Conservation (phyloP, 2,113 vertebrate species). For the Chelonoidis abingdonii region DNA sequence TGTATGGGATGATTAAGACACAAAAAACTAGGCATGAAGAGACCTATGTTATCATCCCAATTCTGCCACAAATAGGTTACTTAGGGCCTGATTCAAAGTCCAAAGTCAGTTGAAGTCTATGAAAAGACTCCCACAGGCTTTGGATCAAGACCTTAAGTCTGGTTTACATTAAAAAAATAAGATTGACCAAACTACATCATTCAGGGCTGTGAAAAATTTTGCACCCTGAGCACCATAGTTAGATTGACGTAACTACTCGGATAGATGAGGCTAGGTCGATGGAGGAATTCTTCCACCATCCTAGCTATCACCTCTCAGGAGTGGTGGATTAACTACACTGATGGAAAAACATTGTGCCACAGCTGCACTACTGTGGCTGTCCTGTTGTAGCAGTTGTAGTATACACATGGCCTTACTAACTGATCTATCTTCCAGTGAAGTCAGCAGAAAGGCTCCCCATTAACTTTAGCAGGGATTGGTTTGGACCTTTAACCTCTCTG, state of each 20-base stretch:
- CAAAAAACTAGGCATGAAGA: background rate
- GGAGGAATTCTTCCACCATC: background rate
- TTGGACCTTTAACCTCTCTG: background rate
- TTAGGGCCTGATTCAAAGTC: background rate
- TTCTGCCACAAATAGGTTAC: background rate
- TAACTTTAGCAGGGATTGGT: background rate
- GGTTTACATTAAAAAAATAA: background rate
- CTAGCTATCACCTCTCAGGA: too few relatives aligned
- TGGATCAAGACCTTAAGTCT: background rate
- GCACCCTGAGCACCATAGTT: background rate
- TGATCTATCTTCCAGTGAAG: background rate
- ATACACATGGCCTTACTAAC: background rate
- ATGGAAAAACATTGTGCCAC: background rate
- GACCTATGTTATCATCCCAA: background rate
- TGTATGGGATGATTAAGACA: background rate
- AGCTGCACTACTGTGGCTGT: background rate
- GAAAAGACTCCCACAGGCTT: background rate
- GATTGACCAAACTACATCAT: background rate
- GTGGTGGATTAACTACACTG: background rate
- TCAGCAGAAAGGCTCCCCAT: background rate
- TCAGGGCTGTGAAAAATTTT: background rate
- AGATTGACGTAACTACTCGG: too few relatives aligned
- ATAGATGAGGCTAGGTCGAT: background rate
- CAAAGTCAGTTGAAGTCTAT: background rate
- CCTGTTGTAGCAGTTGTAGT: background rate